Evolutionary conservation across 2,888 invertebrate genomes (phyloP), one percentile per base, ranked within the genome.

Genomic region (Byasa hedistus): DNA sequence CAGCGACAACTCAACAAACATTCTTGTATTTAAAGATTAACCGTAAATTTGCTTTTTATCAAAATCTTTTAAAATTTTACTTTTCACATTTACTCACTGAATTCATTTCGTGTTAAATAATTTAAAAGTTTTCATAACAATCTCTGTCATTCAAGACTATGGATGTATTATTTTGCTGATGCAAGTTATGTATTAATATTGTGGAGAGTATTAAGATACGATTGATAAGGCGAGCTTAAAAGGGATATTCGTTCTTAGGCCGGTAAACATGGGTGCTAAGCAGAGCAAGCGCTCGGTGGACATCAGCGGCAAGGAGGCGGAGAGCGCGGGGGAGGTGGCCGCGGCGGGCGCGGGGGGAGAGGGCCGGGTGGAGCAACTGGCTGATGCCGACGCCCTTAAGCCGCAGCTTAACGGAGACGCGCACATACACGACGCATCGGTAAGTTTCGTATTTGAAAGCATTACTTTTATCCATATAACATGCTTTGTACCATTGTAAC

Each of bases 211-310:
- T 44, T 19, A 39, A 39, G 3, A 17, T 12, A 1, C 1, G 44
- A 36, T 10, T 36, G 32, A 44, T 44, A 15, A 44, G 3, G 1
- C 15, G 5, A 52, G 8, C 2, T 8, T 21, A 21, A 21, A 52
- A 21, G 52, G 21, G 5, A 52, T 52, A 0, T 52, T 21, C 19
- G 61, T 48, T n/a, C 4, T 1, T 69, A 83, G 83, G 78, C 74
- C 78, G 80, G 79, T 79, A 93, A 89, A 78, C 73, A 96, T 96
- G 96, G 96, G 96, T 92, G 96, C 95, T 89, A 94, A 95, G 93
- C 96, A 96, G 93, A 96, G 96, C 91, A 96, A 96, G 91, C 95
- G 96, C 92, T 96, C 96, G 81, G 96, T 96, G 87, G 96, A 96
- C 86, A 96, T 96, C 87, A 96, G 96, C 85, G 94, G 94, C 78